phyloP scores from a whole-genome alignment of 2,113 vertebrate species.

The Eptesicus fuscus region DNA sequence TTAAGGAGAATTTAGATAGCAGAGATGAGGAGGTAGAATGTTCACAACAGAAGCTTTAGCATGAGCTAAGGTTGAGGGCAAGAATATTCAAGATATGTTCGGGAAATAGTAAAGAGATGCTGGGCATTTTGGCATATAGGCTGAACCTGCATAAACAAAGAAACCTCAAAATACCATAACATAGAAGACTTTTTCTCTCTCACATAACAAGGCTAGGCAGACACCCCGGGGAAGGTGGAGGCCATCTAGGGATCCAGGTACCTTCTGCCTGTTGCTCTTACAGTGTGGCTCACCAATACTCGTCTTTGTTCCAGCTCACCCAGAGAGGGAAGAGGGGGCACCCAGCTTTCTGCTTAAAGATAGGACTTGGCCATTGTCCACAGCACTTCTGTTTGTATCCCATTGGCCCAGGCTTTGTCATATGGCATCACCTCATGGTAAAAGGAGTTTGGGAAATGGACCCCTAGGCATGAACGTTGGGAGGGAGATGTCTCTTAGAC shows the following conservation, averaged over 20 bases:
- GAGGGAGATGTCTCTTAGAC: not conserved
- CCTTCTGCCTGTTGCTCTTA: not conserved
- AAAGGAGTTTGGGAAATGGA: not conserved
- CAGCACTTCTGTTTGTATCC: not conserved
- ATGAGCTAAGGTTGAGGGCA: not conserved
- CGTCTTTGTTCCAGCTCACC: not conserved
- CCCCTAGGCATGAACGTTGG: not conserved
- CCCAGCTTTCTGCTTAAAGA: not conserved
- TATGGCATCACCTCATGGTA: not conserved
- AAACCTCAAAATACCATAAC: not conserved
- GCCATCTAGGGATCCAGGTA: not conserved
- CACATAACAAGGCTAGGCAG: not conserved
- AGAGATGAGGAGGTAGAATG: not conserved
- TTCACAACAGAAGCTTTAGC: not conserved
- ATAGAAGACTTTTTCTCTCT: not conserved
- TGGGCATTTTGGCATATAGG: not conserved
- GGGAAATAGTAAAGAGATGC: not conserved
- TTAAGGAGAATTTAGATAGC: not conserved
- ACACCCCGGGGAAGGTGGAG: not conserved
- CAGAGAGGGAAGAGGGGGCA: not conserved
- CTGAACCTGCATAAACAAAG: not conserved
- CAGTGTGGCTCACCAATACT: not conserved
- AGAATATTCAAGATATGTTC: not conserved
- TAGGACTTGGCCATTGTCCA: not conserved
- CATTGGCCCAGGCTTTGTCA: not conserved